Evolutionary conservation across 2,797 vertebrate genomes (phyloP), one percentile per base, ranked within the genome.

Genomic region (Neomorphus geoffroyi): DNA sequence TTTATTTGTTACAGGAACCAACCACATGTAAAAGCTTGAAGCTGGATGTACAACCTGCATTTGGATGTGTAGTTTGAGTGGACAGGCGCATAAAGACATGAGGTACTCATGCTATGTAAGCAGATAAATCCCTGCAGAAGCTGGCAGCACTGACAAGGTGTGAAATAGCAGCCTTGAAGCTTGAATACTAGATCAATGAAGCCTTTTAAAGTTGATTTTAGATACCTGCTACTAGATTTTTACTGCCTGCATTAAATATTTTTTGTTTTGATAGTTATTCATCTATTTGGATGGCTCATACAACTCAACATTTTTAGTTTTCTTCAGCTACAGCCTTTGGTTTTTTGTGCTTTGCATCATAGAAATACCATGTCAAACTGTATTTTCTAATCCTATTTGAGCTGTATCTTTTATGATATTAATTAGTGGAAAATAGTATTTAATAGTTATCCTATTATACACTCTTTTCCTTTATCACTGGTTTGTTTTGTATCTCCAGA

Each of bases 371-470:
- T 56, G 81, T 75, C 48, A 77, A 84, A 73, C 27, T 45, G 11
- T 54, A 32, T 62, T 84, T 94, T 92, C 60, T 96, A 94, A 97
- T 92, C 90, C 77, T 83, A 18, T 86, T 94, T 93, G 43, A 87
- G 58, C 35, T 80, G 35, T 85, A 83, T 92, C 78, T 94, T 53
- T 94, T 95, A 81, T 45, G 21, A 69, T 91, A 89, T 85, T 96
- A 94, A 95, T 65, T 79, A 58, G 50, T 72, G 48, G 78, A 93
- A 95, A 95, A 96, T 82, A 88, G 80, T 43, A 89, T 95, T 95
- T 91, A 93, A 94, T 90, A 90, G 37, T 72, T 92, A 92, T 95
- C 78, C 88, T 93, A 72, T 94, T 92, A 93, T 78, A 87, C 75
- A 92, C 79, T 62, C 81, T 93, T 84, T 88, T 92, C 43, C 61